Evolutionary conservation across 2,113 vertebrate species (phyloP), one percentile per base, ranked within the genome.

Genomic region (Vimba vimba): DNA sequence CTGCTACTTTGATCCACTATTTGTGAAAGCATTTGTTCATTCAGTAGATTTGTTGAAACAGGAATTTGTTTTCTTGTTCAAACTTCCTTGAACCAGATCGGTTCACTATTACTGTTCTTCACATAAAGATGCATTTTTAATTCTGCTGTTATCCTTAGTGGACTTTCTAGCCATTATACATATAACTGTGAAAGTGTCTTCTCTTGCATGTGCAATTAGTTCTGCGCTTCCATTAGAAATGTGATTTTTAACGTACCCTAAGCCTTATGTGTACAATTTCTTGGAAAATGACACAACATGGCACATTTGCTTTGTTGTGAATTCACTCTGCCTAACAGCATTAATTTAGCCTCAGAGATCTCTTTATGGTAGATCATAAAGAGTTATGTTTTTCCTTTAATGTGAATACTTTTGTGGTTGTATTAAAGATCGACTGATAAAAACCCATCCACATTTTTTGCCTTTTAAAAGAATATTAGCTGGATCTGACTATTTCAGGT

Each of bases 201-300:
- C 64, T 83, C 45, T 36, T 57, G 75, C 75, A 86, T 69, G 60
- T 82, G 69, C 84, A 73, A 13, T 50, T 79, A 85, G 78, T 47
- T 86, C 68, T 86, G 33, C 64, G 69, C 79, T 62, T 86, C 39
- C 11, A 60, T 55, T 86, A 80, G 85, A 47, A 36, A 57, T 85
- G 76, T 85, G 45, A 76, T 39, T 81, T 81, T 66, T 78, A 57
- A 47, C 73, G 30, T 81, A 82, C 85, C 78, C 71, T 82, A 82
- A 82, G 71, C 88, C 85, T 85, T 85, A 89, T 82, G 43, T 73
- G 52, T 55, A 84, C 59, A 77, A 62, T 52, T 68, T 60, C 33
- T 59, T 52, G 33, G 50, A 64, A 74, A 68, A 47, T 19, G 9
- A 79, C 59, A 75, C 4, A 27, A 82, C 84, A 23, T 77, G 64